These are phyloP conservation scores for Semnornis frantzii DNA, from an alignment of 2,113 vertebrate species.

Conservation along the genomic window DNA sequence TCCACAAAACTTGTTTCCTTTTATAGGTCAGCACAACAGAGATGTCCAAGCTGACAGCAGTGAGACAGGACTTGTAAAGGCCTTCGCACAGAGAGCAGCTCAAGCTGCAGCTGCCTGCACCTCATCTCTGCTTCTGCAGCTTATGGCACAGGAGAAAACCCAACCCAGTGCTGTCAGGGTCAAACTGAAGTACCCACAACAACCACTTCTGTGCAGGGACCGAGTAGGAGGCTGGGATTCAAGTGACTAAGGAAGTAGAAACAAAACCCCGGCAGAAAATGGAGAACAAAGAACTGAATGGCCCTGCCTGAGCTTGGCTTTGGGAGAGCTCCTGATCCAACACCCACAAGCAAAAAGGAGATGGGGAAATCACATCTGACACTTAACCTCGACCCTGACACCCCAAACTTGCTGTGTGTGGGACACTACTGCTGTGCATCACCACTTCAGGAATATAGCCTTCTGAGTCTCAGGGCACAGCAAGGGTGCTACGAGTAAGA, in stretches of 20 bases:
- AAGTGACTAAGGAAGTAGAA: neutral
- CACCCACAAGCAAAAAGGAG: conserved; percentile 32
- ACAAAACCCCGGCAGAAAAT: neutral
- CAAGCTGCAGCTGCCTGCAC: neutral
- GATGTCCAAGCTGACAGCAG: neutral
- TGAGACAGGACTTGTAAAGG: neutral
- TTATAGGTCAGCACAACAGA: neutral
- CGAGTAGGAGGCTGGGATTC: neutral
- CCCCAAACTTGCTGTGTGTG: conserved; percentile 20
- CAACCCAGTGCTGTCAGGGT: neutral
- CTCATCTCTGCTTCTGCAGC: neutral
- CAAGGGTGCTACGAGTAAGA: neutral
- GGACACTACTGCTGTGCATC: neutral
- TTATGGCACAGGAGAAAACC: neutral
- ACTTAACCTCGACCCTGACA: conserved; percentile 49
- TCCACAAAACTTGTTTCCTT: conserved; percentile 11
- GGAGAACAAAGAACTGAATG: neutral
- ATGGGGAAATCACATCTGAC: conserved; percentile 42
- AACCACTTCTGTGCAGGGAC: neutral
- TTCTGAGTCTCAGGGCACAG: neutral
- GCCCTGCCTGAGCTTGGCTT: conserved; percentile 15
- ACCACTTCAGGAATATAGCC: neutral
- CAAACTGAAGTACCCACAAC: neutral
- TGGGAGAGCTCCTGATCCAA: conserved; percentile 9
- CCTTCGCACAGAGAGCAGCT: neutral